phyloP scores from a whole-genome alignment of 2,113 vertebrate genomes.

The Tachuris rubrigastra region DNA sequence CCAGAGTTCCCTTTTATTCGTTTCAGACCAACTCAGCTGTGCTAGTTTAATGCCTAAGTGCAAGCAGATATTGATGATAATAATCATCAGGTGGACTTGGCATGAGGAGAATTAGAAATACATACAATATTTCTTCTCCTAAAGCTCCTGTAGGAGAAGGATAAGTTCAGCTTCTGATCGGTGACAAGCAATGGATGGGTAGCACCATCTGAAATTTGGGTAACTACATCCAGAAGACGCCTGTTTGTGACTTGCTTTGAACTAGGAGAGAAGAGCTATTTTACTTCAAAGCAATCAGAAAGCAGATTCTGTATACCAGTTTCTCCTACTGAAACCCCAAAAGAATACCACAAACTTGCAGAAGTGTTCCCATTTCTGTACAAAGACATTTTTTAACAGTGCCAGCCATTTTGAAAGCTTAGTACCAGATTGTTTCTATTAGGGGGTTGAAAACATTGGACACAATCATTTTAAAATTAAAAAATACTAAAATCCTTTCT shows the following conservation, averaged over 20 bases:
- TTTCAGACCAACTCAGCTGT: not conserved
- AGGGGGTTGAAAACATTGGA: not conserved
- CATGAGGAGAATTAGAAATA: not conserved
- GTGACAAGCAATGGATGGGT: not conserved
- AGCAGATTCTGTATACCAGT: not conserved
- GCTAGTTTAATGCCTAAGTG: not conserved
- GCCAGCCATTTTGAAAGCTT: not conserved
- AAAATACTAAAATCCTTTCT: not conserved
- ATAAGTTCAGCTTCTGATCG: not conserved
- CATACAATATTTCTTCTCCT: fast-evolving
- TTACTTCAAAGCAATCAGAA: not conserved
- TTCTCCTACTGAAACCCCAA: not conserved
- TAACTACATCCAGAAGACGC: not conserved
- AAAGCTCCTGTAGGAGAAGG: not conserved
- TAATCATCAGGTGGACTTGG: not conserved
- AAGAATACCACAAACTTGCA: not conserved
- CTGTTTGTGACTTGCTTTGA: not conserved
- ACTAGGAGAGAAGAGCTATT: not conserved
- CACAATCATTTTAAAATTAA: not conserved
- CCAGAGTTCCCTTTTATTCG: not conserved
- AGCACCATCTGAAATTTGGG: not conserved
- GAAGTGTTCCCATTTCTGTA: not conserved
- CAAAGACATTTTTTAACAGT: not conserved
- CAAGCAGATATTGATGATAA: not conserved
- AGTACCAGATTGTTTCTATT: constrained; percentile 2